Evolutionary conservation across 2,113 vertebrate genomes (phyloP).

Genomic region (Phylloscopus trochilus): DNA sequence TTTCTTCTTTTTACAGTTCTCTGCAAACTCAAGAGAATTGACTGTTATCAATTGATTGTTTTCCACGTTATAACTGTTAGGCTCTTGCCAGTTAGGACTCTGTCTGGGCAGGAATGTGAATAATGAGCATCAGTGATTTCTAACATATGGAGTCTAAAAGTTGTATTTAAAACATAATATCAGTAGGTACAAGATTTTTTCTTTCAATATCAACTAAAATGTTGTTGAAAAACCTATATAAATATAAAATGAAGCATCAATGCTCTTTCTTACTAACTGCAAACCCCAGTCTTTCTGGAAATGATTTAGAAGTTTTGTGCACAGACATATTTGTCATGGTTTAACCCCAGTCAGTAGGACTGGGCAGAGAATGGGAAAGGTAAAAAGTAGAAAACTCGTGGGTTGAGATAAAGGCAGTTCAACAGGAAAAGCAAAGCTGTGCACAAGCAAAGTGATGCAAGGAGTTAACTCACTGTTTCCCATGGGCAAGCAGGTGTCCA

Average conservation of each 20-base stretch:
- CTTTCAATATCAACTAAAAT: neutral
- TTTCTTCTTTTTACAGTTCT: neutral
- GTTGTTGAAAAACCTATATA: neutral
- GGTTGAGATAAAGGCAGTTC: neutral
- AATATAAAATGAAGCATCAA: neutral
- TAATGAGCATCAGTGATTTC: neutral
- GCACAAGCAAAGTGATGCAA: neutral
- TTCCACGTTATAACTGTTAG: rapidly evolving
- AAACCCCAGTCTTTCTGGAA: neutral
- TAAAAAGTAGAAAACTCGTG: neutral
- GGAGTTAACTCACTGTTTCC: neutral
- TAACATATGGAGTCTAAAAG: neutral
- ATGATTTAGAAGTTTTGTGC: neutral
- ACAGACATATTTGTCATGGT: neutral
- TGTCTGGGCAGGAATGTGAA: neutral
- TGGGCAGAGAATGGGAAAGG: neutral
- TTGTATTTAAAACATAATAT: neutral
- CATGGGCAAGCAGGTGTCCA: neutral
- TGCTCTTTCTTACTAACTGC: neutral
- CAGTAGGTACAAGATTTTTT: neutral
- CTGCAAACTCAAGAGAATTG: neutral
- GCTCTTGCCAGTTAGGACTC: neutral
- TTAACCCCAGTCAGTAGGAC: neutral
- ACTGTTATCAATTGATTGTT: neutral
- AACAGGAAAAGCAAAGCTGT: neutral